These are phyloP conservation scores for Drosophila yakuba DNA, from an alignment of 1,140 invertebrate genomes.

Conservation along the genomic window DNA sequence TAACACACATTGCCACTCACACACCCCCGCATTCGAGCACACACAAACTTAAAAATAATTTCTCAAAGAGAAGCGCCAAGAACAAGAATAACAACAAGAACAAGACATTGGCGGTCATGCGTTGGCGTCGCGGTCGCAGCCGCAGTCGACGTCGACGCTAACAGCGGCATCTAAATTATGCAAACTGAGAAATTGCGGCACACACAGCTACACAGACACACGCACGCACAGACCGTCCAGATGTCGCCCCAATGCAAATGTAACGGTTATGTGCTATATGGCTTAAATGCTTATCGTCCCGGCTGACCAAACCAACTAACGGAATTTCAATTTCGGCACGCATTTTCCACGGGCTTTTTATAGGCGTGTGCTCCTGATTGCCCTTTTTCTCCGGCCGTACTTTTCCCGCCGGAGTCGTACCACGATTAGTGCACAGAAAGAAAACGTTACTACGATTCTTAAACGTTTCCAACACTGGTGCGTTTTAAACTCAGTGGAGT, in stretches of 20 bases:
- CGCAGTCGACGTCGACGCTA: constrained; percentile 12
- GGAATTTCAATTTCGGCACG: constrained; percentile 56
- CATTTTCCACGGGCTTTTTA: constrained; percentile 48
- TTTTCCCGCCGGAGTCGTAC: constrained; percentile 30
- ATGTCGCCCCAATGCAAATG: constrained; percentile 39
- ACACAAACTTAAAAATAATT: constrained; percentile 81
- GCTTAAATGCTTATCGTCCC: constrained; percentile 34
- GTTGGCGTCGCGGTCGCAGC: constrained; percentile 24
- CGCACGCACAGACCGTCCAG: constrained; percentile 26
- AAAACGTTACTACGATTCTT: background rate
- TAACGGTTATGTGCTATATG: constrained; percentile 39
- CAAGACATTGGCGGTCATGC: constrained; percentile 64
- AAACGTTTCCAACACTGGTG: too few relatives aligned
- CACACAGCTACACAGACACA: background rate
- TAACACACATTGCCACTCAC: constrained; percentile 36
- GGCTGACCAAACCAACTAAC: constrained; percentile 43
- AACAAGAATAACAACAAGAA: constrained; percentile 32
- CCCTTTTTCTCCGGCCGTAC: constrained; percentile 6
- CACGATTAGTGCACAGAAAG: constrained; percentile 45
- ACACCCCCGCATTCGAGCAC: constrained; percentile 36
- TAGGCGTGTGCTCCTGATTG: constrained; percentile 52
- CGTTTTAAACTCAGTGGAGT: background rate
- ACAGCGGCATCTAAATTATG: constrained; percentile 69
- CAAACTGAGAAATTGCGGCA: constrained; percentile 63
- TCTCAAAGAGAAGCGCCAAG: constrained; percentile 63